Percentiles rank a stretch among this genome's conserved stretches.
phyloP scores from a whole-genome alignment of 2,113 vertebrate species.

The Actenoides hombroni region DNA sequence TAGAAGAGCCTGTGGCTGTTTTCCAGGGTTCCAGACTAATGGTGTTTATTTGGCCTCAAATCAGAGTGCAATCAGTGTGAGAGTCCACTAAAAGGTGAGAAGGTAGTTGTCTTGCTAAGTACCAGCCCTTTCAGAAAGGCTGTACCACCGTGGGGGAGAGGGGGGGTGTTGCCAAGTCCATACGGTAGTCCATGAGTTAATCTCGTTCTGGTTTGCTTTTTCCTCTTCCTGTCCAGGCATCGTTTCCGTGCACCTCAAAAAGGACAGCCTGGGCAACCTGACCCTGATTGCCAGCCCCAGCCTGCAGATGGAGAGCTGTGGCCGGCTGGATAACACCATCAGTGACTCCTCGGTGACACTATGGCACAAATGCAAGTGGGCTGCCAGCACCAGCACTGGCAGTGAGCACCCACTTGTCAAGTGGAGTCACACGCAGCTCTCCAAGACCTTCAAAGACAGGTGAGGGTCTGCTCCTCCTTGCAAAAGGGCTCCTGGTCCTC shows the following conservation, averaged over 20 bases:
- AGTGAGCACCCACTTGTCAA: not conserved
- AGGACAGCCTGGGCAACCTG: slow-evolving; percentile 72
- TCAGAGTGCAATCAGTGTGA: not conserved
- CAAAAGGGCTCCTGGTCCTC: not conserved
- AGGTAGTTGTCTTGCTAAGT: not conserved
- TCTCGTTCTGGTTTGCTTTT: not conserved
- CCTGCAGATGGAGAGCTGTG: slow-evolving; percentile 28
- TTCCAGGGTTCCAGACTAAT: not conserved
- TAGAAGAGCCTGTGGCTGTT: not conserved
- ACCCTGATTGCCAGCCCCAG: slow-evolving; percentile 67
- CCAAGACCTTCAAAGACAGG: slow-evolving; percentile 67
- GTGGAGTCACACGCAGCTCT: slow-evolving; percentile 51
- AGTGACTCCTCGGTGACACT: not conserved
- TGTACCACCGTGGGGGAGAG: not conserved
- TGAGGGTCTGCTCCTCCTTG: not conserved
- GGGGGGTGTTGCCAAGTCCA: not conserved
- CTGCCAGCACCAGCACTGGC: not conserved
- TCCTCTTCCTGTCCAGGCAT: slow-evolving; percentile 39
- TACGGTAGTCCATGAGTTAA: rapidly evolving
- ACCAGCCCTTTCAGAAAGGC: not conserved
- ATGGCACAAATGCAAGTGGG: slow-evolving; percentile 64
- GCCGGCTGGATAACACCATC: not conserved
- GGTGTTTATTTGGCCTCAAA: not conserved
- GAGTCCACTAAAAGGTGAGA: not conserved
- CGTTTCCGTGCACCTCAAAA: slow-evolving; percentile 69